Conservation (phyloP, 2,888 invertebrate genomes). For the Siphlonurus alternatus region DNA sequence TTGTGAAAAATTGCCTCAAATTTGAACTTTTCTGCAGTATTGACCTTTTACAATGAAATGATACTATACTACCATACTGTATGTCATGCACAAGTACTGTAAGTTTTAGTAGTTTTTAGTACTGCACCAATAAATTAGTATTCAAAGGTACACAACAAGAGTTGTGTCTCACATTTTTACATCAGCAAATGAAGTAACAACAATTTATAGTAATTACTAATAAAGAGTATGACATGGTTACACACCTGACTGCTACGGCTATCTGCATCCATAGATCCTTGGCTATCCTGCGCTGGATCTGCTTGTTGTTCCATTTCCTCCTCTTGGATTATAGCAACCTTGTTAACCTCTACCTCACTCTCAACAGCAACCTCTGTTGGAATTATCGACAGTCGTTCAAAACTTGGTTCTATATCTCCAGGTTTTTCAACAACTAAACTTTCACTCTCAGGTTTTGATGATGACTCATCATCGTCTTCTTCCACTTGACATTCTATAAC, state of each 20-base stretch:
- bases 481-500: not conserved
- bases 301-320: conserved; percentile 11
- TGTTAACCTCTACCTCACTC: not conserved
- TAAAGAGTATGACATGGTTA: not conserved
- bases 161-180: no score
- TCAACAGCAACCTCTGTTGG: not conserved
- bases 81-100: no score
- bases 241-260: conserved; percentile 9
- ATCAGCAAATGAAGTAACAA: no score
- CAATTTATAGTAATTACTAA: no score
- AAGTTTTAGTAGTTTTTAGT: no score
- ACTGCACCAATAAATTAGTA: no score
- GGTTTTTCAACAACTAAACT: not conserved
- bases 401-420: not conserved
- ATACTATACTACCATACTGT: no score
- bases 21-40: no score
- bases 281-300: conserved; percentile 11
- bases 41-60: no score
- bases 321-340: conserved; percentile 11
- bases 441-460: not conserved
- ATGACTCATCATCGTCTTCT: not conserved
- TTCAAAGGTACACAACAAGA: no score
- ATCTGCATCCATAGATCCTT: conserved; percentile 8
- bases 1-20: no score
- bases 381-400: not conserved